Conservation (phyloP, 1,140 invertebrate species). For the Leptinotarsa texana region DNA sequence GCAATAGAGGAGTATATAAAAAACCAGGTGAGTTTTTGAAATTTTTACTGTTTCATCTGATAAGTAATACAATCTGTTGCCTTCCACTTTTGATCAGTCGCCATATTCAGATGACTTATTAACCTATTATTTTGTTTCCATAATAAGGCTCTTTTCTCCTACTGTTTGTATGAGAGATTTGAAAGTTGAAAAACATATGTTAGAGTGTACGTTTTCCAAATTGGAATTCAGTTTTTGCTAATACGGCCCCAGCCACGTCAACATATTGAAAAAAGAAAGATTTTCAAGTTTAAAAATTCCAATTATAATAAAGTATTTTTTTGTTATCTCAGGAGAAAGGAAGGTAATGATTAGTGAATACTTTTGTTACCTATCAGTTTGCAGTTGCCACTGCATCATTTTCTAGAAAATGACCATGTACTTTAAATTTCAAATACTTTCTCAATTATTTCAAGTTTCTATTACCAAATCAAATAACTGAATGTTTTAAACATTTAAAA, state of each 20-base stretch:
- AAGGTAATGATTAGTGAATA: background rate
- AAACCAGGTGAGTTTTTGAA: slow-evolving; percentile 73
- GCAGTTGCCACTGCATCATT: too few relatives aligned
- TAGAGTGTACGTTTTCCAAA: background rate
- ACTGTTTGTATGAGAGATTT: slow-evolving; percentile 11
- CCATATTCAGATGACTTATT: slow-evolving; percentile 56
- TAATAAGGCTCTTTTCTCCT: slow-evolving; percentile 29
- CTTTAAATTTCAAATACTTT: too few relatives aligned
- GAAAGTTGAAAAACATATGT: slow-evolving; percentile 1
- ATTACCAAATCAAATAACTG: too few relatives aligned
- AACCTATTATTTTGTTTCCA: slow-evolving; percentile 52
- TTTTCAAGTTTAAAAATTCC: slow-evolving; percentile 22
- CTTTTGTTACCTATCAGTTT: background rate
- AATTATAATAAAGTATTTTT: background rate
- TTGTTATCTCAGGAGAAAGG: background rate
- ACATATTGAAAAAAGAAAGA: slow-evolving; percentile 47
- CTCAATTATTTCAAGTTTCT: too few relatives aligned
- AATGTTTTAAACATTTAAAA: too few relatives aligned
- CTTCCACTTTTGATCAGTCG: slow-evolving; percentile 48
- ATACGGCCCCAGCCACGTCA: slow-evolving; percentile 49
- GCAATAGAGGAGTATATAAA: slow-evolving; percentile 87
- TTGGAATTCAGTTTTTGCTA: slow-evolving; percentile 18
- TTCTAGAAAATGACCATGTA: too few relatives aligned
- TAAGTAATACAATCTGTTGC: slow-evolving; percentile 48
- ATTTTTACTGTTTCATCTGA: slow-evolving; percentile 7